Evolutionary conservation across 1,140 invertebrate genomes (phyloP).

Genomic region (Drosophila paulistorum): DNA sequence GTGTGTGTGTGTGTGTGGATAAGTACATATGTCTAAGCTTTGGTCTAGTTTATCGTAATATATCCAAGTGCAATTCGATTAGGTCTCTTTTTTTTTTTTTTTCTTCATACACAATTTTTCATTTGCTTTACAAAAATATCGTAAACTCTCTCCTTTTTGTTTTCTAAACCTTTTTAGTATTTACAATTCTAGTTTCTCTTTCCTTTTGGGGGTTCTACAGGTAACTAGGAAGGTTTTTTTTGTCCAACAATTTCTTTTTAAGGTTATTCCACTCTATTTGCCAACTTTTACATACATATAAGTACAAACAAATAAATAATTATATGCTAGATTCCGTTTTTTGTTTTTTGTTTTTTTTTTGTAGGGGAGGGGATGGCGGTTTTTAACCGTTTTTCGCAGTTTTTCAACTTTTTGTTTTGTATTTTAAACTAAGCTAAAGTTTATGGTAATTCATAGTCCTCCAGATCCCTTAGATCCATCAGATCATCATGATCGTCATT

Average conservation of each 20-base stretch:
- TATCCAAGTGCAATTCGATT: constrained; percentile 53
- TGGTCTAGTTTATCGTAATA: constrained; percentile 72
- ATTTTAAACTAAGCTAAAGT: constrained; percentile 24
- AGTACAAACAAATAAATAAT: constrained; percentile 75
- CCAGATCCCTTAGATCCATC: neutral
- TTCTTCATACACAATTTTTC: neutral
- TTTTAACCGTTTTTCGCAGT: constrained; percentile 73
- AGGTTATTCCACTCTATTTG: constrained; percentile 17
- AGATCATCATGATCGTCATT: neutral
- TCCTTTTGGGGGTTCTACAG: constrained; percentile 28
- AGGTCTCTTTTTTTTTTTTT: neutral
- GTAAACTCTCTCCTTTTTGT: constrained; percentile 4
- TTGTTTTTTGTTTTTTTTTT: too few relatives aligned
- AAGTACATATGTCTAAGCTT: constrained; percentile 72
- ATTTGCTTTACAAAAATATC: constrained; percentile 30
- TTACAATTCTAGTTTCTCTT: constrained; percentile 5
- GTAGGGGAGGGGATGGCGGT: constrained; percentile 56
- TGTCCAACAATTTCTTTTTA: neutral
- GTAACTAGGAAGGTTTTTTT: constrained; percentile 36
- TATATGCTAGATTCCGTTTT: constrained; percentile 59
- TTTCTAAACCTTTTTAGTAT: constrained; percentile 6
- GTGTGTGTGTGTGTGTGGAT: constrained; percentile 27
- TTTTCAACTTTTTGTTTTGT: constrained; percentile 20
- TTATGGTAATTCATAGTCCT: constrained; percentile 29
- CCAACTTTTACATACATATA: constrained; percentile 47